These are phyloP conservation scores for Sapayoa aenigma DNA, from an alignment of 2,113 vertebrate genomes.

Conservation along the genomic window DNA sequence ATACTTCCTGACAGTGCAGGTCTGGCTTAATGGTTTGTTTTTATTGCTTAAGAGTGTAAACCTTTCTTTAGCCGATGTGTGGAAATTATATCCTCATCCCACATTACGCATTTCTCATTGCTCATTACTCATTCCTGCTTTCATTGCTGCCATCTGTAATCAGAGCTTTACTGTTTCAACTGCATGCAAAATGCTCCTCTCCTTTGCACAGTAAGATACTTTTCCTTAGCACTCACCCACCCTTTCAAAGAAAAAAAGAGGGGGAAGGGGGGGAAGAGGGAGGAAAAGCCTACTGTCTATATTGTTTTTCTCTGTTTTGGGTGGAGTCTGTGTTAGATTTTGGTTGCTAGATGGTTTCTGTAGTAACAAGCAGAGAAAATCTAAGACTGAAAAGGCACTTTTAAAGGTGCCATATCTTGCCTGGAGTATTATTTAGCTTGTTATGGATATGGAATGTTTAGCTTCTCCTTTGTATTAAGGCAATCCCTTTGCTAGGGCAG, in stretches of 20 bases:
- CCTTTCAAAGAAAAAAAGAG: neutral
- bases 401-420: slow-evolving; percentile 75
- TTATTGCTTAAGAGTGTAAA: slow-evolving; percentile 95
- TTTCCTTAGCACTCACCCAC: neutral
- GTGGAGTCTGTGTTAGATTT: slow-evolving; percentile 74
- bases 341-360: slow-evolving; percentile 77
- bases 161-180: slow-evolving; percentile 69
- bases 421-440: slow-evolving; percentile 67
- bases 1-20: slow-evolving; percentile 88
- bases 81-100: slow-evolving; percentile 89
- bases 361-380: slow-evolving; percentile 73
- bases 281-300: slow-evolving; percentile 38
- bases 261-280: rapidly evolving
- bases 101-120: slow-evolving; percentile 80
- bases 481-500: slow-evolving; percentile 10
- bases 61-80: slow-evolving; percentile 88
- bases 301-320: slow-evolving; percentile 77
- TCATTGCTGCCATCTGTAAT: slow-evolving; percentile 75
- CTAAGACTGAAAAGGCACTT: slow-evolving; percentile 72
- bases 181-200: slow-evolving; percentile 59
- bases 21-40: slow-evolving; percentile 91
- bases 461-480: slow-evolving; percentile 29
- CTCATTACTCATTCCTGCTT: slow-evolving; percentile 74
- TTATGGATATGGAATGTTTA: slow-evolving; percentile 50
- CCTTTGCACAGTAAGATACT: slow-evolving; percentile 43